Conservation (phyloP, 2,888 invertebrate species). For the Mesodorylaimus sp. region DNA sequence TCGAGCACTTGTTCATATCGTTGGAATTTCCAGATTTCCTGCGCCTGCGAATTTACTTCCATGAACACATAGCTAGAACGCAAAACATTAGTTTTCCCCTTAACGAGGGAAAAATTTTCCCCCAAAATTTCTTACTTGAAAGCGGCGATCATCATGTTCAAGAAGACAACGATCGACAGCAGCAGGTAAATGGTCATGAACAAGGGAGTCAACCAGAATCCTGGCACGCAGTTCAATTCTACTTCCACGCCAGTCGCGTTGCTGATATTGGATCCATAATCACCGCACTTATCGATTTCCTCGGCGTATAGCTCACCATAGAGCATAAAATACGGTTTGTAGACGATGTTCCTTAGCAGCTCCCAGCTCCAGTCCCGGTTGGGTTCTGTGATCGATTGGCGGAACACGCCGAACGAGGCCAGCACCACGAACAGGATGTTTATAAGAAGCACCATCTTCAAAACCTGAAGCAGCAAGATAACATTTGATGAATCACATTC, state of each 20-base stretch:
- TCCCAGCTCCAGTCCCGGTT: conserved; percentile 71
- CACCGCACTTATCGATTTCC: conserved; percentile 50
- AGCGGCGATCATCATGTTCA: conserved; percentile 91
- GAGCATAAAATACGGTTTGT: conserved; percentile 94
- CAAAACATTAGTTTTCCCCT: conserved; percentile 8
- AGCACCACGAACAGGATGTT: conserved; percentile 81
- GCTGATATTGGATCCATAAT: too few species aligned
- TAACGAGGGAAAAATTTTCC: neutral
- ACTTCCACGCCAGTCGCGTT: conserved; percentile 37
- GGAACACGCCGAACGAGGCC: conserved; percentile 87
- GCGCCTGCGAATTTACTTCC: conserved; percentile 77
- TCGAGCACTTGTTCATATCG: conserved; percentile 88
- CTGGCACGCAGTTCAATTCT: conserved; percentile 33
- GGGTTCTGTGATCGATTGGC: conserved; percentile 80
- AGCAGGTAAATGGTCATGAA: conserved; percentile 89
- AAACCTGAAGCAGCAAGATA: conserved; percentile 26
- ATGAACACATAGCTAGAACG: conserved; percentile 38
- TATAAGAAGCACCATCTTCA: conserved; percentile 91
- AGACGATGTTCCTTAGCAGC: conserved; percentile 74
- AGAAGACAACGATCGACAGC: conserved; percentile 84
- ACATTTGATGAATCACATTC: neutral
- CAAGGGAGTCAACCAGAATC: conserved; percentile 68
- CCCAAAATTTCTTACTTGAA: conserved; percentile 57
- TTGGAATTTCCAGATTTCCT: conserved; percentile 98
- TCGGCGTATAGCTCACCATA: conserved; percentile 94